Percentiles rank a stretch among this genome's conserved stretches.
phyloP scores from a whole-genome alignment of 2,888 invertebrate genomes.

The Mellilla xanthometata region DNA sequence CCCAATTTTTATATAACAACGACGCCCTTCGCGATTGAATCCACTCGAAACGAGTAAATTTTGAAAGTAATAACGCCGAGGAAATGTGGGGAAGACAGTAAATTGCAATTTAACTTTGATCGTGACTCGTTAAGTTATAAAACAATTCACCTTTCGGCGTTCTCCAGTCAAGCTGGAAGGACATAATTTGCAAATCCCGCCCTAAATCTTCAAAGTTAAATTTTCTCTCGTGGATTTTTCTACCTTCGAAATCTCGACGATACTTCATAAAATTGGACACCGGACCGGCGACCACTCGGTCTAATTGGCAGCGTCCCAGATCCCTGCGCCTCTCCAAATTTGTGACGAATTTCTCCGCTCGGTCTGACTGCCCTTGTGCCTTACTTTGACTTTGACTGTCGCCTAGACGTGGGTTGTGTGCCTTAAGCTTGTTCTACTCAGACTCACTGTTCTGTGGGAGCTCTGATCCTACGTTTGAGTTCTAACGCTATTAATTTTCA shows the following conservation, averaged over 20 bases:
- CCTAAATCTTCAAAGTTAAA: slow-evolving; percentile 30
- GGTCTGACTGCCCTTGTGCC: slow-evolving; percentile 16
- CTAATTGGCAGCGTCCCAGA: slow-evolving; percentile 54
- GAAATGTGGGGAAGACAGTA: slow-evolving; percentile 18
- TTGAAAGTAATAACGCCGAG: slow-evolving; percentile 20
- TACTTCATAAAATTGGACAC: slow-evolving; percentile 38
- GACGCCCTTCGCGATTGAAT: slow-evolving; percentile 15
- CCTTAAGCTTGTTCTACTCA: background rate
- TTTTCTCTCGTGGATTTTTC: slow-evolving; percentile 31
- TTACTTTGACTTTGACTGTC: slow-evolving; percentile 23
- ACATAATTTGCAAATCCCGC: slow-evolving; percentile 27
- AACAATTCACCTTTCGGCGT: slow-evolving; percentile 21
- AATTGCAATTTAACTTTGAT: slow-evolving; percentile 26
- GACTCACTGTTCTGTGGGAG: background rate
- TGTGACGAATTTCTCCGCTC: slow-evolving; percentile 40
- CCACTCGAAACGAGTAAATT: slow-evolving; percentile 21
- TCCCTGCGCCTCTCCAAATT: slow-evolving; percentile 45
- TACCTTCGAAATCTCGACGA: slow-evolving; percentile 34
- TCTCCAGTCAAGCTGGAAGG: slow-evolving; percentile 18
- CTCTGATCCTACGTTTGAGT: background rate
- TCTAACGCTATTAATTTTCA: too few relatives aligned
- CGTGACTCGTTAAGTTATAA: slow-evolving; percentile 23
- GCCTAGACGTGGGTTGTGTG: slow-evolving; percentile 3
- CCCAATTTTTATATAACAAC: slow-evolving; percentile 19
- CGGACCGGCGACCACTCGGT: slow-evolving; percentile 38